phyloP scores from a whole-genome alignment of 2,113 vertebrate species.

The Psittacus erithacus region DNA sequence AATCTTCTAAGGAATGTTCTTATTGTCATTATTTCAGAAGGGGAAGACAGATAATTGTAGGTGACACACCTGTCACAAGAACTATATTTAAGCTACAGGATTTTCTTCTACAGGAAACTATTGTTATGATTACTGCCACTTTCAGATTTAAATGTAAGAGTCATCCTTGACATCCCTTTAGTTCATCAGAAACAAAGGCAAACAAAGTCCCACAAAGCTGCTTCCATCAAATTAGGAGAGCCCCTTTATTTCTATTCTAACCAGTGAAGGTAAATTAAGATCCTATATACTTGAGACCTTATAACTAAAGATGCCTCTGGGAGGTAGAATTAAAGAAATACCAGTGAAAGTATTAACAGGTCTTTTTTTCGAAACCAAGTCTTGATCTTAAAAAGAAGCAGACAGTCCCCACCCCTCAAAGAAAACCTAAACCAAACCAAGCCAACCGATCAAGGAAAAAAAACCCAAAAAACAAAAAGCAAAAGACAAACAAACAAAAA shows the following conservation, averaged over 20 bases:
- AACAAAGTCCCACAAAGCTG: neutral
- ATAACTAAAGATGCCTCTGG: neutral
- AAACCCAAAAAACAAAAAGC: neutral
- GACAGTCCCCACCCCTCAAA: fast-evolving
- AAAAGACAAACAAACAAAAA: neutral
- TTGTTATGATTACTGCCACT: neutral
- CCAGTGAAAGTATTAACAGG: neutral
- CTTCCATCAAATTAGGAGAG: neutral
- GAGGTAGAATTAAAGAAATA: neutral
- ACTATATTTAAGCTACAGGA: neutral
- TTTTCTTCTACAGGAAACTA: neutral
- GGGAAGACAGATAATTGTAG: neutral
- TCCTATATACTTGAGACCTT: neutral
- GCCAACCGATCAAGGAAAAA: fast-evolving
- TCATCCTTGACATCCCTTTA: neutral
- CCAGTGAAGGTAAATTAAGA: neutral
- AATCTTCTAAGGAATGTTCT: neutral
- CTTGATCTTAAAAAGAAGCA: neutral
- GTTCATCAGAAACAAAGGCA: neutral
- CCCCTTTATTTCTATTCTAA: neutral
- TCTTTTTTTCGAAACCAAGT: neutral
- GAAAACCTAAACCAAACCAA: neutral
- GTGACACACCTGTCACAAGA: neutral
- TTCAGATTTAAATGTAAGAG: neutral
- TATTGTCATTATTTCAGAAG: neutral